Evolutionary conservation across 1,140 invertebrate species (phyloP), one percentile per base, ranked within the genome.

Genomic region (Maniola jurtina): DNA sequence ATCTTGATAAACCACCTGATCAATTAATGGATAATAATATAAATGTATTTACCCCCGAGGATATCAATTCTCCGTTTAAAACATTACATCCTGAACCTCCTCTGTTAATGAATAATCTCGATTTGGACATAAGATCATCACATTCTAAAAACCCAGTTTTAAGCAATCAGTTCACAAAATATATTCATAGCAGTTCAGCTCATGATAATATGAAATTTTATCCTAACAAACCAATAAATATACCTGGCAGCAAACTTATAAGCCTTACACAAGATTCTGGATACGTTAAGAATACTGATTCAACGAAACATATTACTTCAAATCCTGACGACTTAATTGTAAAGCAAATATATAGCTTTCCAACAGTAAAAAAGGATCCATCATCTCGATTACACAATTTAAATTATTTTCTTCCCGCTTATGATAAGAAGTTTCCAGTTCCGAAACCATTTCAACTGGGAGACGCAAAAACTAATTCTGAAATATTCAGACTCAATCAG

Each of bases 41-140:
- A 13, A 82, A 83, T 40, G 75, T 77, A 15, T 84, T 78, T 68
- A 81, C 76, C 52, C 56, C 77, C 54, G 73, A 78, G 42, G 77
- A 82, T 64, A 47, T 73, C 57, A 72, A 77, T 33, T 68, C 73
- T 47, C 75, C 75, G 36, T 77, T 79, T 38, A 80, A 86, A 73
- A 75, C 68, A n/a, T 77, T 83, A 56, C 70, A 77, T 40, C 70
- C 80, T 1, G 73, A 79, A 71, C 66, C 78, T 40, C 68, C 81
- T 54, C 42, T 80, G 7, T 55, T 72, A 7, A 72, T 50, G 11
- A 64, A 66, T 35, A 66, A 68, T 42, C 59, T 70, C 33, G 66
- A 71, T 60, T 75, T 68, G 71, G 64, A 72, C 35, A 67, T 25
- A 11, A 45, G 13, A 38, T 11, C 36, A 38, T 57, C 59, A n/a